Evolutionary conservation across 2,797 vertebrate species (phyloP), one percentile per base, ranked within the genome.

Genomic region (Carapus acus): DNA sequence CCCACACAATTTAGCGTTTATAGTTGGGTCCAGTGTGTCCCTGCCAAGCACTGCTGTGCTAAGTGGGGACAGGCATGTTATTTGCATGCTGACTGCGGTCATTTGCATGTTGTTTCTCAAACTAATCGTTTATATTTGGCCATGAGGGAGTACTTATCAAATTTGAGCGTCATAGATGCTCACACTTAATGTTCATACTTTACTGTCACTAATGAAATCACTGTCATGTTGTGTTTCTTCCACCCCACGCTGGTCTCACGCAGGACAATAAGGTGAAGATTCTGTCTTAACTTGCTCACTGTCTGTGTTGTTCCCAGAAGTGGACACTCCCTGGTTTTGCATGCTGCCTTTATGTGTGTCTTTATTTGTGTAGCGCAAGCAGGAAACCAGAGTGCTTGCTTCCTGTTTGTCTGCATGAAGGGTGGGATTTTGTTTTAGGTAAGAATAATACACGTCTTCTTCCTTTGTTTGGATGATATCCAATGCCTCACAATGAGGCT

Each of bases 201-300:
- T 14, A 33, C 8, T 73, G 40, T 40, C 68, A 40, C 69, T 77
- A 78, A 88, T 67, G 14, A 47, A 54, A 38, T 61, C 21, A 50
- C 55, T 74, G 51, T 38, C 37, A 54, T 74, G 51, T 38, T 85
- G 59, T 91, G 79, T 91, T 88, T 85, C 81, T 80, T 85, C 78
- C 80, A 78, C 76, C 84, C 72, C 53, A 21, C 69, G 62, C 74
- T 58, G 65, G 41, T 83, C 47, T 89, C 73, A 67, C 71, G 74
- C 87, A 98, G 96, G 96, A 97, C 76, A 87, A 94, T 69, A 90
- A 98, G 96, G 96, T 99, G 92, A 97, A 81, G 6, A 73, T 82
- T 84, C 80, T 84, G 8, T 13, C 31, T 33, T 13, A 11, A 7
- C 51, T 39, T 81, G 48, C 48, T 67, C 67, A 63, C 78, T 70